phyloP scores from a whole-genome alignment of 2,113 vertebrate genomes.

The Pipa parva region DNA sequence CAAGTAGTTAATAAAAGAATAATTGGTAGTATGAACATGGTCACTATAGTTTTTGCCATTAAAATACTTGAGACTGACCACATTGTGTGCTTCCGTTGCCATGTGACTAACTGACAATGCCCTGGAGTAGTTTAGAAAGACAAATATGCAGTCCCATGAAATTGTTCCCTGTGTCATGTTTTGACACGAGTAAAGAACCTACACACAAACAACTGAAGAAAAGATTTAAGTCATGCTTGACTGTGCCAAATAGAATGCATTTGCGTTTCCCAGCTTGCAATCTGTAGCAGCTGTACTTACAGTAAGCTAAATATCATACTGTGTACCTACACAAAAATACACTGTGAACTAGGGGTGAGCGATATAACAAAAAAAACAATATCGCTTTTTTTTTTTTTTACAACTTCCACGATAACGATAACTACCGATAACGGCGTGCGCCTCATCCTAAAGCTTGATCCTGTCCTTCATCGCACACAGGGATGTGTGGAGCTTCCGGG shows the following conservation, averaged over 20 bases:
- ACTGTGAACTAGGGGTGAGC: too few species aligned
- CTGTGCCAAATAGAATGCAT: background rate
- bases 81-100: background rate
- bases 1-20: background rate
- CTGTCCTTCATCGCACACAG: too few species aligned
- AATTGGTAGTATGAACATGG: background rate
- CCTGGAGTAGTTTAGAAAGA: conserved; percentile 14
- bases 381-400: too few species aligned
- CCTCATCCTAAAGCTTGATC: too few species aligned
- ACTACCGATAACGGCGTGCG: too few species aligned
- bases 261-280: too few species aligned
- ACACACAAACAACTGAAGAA: conserved; percentile 5
- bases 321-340: too few species aligned
- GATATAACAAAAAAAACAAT: too few species aligned
- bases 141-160: conserved; percentile 7
- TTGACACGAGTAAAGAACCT: conserved; percentile 3
- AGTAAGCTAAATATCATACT: too few species aligned
- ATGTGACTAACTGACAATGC: background rate
- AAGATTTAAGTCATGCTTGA: conserved; percentile 3
- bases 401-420: too few species aligned
- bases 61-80: background rate
- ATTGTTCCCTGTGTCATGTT: conserved; percentile 18
- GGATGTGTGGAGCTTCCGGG: too few species aligned
- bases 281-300: too few species aligned
- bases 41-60: background rate